Base-by-base conservation (phyloP, 2,113 vertebrate genomes). In the Falco punctatus region DNA sequence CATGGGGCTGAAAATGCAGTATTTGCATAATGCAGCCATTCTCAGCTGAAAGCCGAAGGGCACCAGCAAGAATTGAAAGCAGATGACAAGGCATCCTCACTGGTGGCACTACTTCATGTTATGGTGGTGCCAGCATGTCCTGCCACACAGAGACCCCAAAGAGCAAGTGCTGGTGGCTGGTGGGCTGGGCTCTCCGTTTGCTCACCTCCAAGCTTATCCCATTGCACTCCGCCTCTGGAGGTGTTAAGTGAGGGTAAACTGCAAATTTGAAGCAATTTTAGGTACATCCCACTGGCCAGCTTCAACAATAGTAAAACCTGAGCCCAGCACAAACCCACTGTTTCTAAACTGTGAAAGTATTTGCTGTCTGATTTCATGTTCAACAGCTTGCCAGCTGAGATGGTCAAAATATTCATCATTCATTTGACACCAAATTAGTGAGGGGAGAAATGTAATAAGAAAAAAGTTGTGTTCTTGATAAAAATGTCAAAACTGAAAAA, bases 131-230 rank as follows among this genome's bases (percentile, higher is more conserved):
- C 52, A 82, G n/a, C 24, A 19, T 23, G 40, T 54, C 17, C 27
- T 83, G 55, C 8, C 62, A 65, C 28, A 22, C 7, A 30, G 42
- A 71, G 48, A 71, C 15, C 20, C 24, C 44, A 81, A 32, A 44
- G 11, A 69, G 14, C 24, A 55, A 7, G 0, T 3, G 18, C 10
- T 4, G 0, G 26, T 48, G 42, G 49, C n/a, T 66, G 14, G 10
- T 6, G 42, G 52, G 13, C 10, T 46, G n/a, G 15, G 35, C 13
- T 70, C 42, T 14, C 77, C 51, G 14, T 23, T n/a, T 67, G 22
- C 26, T 81, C 26, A 15, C 6, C 35, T 80, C 38, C 88, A 57
- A 40, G 33, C 16, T 85, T 54, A 35, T 11, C 13, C 20, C 13
- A 1, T 21, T 24, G 9, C 5, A 4, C 13, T 82, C 38, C 28